Evolutionary conservation across 2,797 vertebrate genomes (phyloP), one percentile per base, ranked within the genome.

Genomic region (Aplochiton taeniatus): DNA sequence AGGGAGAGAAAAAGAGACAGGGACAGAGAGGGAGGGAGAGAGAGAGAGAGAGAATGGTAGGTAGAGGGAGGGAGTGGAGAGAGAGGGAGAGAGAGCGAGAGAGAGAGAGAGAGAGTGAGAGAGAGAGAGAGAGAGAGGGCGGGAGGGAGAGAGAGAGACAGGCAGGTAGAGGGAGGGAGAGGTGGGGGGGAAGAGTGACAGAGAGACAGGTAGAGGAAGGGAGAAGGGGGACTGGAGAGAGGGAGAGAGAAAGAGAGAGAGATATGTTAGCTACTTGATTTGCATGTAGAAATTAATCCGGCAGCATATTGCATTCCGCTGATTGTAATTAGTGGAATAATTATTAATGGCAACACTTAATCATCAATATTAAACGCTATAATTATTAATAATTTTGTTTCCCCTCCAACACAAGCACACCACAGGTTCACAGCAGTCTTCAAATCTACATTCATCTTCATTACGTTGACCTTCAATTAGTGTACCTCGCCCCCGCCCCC

Each of bases 311-410:
- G 83, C 78, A 20, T 87, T 80, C 79, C 63, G 77, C 75, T 84
- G 78, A 83, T 85, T 80, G 77, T 86, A 87, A 90, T 91, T 89
- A 90, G 69, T 75, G 65, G 74, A 81, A 82, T 85, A 83, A 85
- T 85, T 80, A 83, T 86, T 87, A 86, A 86, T 86, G 86, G 80
- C 74, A 85, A 69, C 66, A 66, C 85, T 87, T 83, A 83, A 88
- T 92, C 86, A 89, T 89, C 72, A 78, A 85, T 91, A 89, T 88
- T 88, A 86, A 89, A 88, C 80, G 71, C 70, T 70, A 69, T 78
- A 73, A 90, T 90, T 90, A 89, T 83, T 86, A 86, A 84, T 86
- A 83, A 88, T 89, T 88, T 74, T 68, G 74, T 73, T 72, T 81
- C 61, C 77, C 58, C 57, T 72, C 72, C 58, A 77, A 85, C 75